Evolutionary conservation across 1,140 invertebrate genomes (phyloP).

Genomic region (Drosophila mayri): DNA sequence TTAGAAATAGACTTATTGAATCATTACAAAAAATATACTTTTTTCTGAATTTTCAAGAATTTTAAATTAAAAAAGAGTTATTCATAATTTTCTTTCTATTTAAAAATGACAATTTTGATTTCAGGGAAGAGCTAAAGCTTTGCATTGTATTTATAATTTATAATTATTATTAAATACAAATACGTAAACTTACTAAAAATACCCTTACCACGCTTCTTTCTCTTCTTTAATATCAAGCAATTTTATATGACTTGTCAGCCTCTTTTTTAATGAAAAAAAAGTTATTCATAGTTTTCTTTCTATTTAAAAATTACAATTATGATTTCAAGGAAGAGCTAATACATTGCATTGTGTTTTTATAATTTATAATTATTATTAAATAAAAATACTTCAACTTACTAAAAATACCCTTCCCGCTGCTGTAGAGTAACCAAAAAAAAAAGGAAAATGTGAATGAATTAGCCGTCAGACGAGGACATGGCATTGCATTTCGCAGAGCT

Average conservation of each 20-base stretch:
- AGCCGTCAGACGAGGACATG: conserved; percentile 59
- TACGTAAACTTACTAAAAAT: neutral
- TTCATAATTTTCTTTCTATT: too few relatives aligned
- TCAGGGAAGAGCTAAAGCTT: too few relatives aligned
- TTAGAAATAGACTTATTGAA: too few relatives aligned
- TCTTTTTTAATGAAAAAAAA: neutral
- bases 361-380: neutral
- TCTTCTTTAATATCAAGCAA: too few relatives aligned
- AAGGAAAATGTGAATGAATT: conserved; percentile 72
- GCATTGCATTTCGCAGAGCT: conserved; percentile 44
- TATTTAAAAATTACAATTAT: neutral
- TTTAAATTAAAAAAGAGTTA: neutral
- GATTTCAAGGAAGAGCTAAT: neutral
- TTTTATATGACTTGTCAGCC: neutral
- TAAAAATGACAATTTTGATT: too few relatives aligned
- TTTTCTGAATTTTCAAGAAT: too few relatives aligned
- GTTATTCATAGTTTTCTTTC: neutral
- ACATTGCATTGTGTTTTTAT: neutral
- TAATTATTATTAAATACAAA: too few relatives aligned
- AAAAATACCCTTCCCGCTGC: neutral
- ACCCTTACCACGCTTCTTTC: too few relatives aligned
- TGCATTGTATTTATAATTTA: too few relatives aligned
- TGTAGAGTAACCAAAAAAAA: conserved; percentile 32
- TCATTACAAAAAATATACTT: too few relatives aligned
- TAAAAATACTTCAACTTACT: neutral